A percentile compares a stretch with the other conserved stretches of the same genome.
phyloP scores from a whole-genome alignment of 2,888 invertebrate species.

The Melanargia galathea region DNA sequence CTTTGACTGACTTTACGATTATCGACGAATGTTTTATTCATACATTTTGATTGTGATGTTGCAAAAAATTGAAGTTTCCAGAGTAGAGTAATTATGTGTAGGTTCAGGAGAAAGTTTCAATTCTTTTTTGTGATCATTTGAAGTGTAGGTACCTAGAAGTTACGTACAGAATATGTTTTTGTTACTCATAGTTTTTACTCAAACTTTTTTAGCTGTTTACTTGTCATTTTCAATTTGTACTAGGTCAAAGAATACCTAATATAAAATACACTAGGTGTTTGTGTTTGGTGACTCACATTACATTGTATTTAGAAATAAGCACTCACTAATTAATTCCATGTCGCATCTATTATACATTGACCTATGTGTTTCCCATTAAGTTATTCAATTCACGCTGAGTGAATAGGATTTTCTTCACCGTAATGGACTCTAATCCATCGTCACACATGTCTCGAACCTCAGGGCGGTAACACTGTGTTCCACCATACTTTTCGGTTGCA shows the following conservation, averaged over 20 bases:
- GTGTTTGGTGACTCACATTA: too few species aligned
- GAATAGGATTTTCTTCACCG: conserved; percentile 70
- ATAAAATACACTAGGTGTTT: too few species aligned
- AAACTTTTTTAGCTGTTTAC: too few species aligned
- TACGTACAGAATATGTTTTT: too few species aligned
- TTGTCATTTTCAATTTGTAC: too few species aligned
- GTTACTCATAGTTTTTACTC: too few species aligned
- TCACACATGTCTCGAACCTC: conserved; percentile 63
- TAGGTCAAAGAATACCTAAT: too few species aligned
- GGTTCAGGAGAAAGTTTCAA: too few species aligned
- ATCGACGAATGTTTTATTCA: neutral
- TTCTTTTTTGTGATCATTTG: too few species aligned
- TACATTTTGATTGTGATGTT: neutral
- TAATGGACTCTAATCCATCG: conserved; percentile 71
- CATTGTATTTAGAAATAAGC: too few species aligned
- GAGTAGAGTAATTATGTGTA: conserved; percentile 35
- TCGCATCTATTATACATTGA: conserved; percentile 45
- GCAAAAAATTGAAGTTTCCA: neutral
- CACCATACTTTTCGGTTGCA: neutral
- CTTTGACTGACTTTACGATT: neutral
- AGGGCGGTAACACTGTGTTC: conserved; percentile 50
- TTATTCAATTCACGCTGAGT: conserved; percentile 76
- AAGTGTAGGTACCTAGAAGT: too few species aligned
- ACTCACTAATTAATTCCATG: conserved; percentile 31
- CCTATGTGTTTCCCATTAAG: conserved; percentile 66